Percentiles rank a stretch among this genome's conserved stretches.
These are phyloP conservation scores for Eupithecia inturbata DNA, from an alignment of 2,888 invertebrate genomes.

Conservation along the genomic window DNA sequence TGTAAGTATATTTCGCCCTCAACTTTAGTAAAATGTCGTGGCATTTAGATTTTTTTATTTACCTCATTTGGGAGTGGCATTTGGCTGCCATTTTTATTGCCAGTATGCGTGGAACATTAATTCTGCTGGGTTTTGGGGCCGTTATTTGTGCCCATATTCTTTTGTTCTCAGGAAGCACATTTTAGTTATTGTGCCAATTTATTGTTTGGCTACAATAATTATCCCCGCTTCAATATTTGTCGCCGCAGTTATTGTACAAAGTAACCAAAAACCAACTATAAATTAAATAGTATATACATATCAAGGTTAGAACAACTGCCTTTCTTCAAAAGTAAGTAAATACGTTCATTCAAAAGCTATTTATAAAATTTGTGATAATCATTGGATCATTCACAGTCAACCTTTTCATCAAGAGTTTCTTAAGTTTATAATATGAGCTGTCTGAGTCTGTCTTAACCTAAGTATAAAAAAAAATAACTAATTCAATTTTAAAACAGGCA, in stretches of 20 bases:
- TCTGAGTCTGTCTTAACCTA: background rate
- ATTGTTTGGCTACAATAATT: conserved; percentile 14
- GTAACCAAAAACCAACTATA: background rate
- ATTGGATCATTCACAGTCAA: background rate
- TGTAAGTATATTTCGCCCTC: conserved; percentile 44
- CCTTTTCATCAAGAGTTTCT: too few species aligned
- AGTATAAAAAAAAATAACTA: background rate
- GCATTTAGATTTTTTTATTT: conserved; percentile 80
- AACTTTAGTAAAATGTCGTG: conserved; percentile 61
- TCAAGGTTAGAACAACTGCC: background rate
- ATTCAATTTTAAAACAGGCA: background rate
- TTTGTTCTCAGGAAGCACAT: conserved; percentile 49
- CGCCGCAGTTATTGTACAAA: background rate
- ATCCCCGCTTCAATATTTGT: background rate
- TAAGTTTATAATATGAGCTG: too few species aligned
- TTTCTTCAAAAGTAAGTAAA: too few species aligned
- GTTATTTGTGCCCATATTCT: conserved; percentile 56
- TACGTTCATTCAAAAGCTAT: background rate
- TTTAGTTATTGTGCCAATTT: conserved; percentile 36
- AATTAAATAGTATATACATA: too few species aligned
- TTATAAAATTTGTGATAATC: background rate
- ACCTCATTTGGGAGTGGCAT: conserved; percentile 82
- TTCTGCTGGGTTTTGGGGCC: conserved; percentile 62
- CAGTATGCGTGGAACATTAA: conserved; percentile 80
- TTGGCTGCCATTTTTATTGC: conserved; percentile 75